Percentiles rank a stretch among this genome's conserved stretches.
Evolutionary conservation across 2,113 vertebrate genomes (phyloP).

Genomic region (Phrynosoma platyrhinos): DNA sequence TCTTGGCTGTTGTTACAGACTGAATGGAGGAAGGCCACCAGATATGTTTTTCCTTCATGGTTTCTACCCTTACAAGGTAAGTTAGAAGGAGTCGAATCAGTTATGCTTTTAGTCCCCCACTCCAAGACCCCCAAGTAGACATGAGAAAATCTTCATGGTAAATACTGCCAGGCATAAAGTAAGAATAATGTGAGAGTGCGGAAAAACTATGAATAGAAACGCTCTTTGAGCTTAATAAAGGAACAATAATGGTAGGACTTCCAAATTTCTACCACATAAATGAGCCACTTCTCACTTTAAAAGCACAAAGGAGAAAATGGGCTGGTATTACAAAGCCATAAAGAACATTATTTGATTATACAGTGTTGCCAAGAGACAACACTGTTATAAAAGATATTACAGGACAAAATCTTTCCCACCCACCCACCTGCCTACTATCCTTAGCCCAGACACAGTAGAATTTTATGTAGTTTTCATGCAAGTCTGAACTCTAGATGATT

Average conservation of each 20-base stretch:
- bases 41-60: no score
- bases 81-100: no score
- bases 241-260: neutral
- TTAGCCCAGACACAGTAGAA: neutral
- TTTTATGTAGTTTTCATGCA: no score
- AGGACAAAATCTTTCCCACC: neutral
- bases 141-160: conserved; percentile 2
- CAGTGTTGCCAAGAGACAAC: neutral
- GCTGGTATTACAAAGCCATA: conserved; percentile 1
- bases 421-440: neutral
- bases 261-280: conserved; percentile 18
- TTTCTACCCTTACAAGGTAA: no score
- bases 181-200: neutral
- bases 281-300: neutral
- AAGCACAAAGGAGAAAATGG: conserved; percentile 6
- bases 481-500: neutral
- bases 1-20: neutral
- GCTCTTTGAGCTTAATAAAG: conserved; percentile 8
- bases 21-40: neutral
- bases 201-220: conserved; percentile 5
- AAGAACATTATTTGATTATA: conserved; percentile 8
- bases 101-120: neutral
- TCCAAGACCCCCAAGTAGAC: neutral
- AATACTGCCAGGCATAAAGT: neutral
- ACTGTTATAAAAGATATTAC: neutral